These are phyloP conservation scores for Cossypha caffra DNA, from an alignment of 2,797 vertebrate species.

Conservation along the genomic window DNA sequence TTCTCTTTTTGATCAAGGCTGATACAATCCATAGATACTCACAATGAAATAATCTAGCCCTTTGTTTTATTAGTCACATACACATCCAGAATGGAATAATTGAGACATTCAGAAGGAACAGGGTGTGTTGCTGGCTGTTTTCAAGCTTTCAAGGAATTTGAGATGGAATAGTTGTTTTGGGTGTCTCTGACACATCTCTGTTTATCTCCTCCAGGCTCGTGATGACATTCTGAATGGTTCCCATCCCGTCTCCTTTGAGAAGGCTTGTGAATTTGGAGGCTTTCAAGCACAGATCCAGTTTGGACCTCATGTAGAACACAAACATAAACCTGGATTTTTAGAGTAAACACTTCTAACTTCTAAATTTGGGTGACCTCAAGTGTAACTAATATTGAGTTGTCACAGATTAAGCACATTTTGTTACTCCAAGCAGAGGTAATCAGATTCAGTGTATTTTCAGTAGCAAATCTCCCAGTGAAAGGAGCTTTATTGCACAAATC, in stretches of 20 bases:
- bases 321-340: conserved; percentile 97
- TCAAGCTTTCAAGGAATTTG: background rate
- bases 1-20: background rate
- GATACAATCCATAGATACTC: background rate
- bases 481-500: background rate
- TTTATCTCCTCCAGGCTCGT: conserved; percentile 82
- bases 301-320: conserved; percentile 95
- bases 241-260: conserved; percentile 98
- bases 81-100: background rate
- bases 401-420: background rate
- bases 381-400: background rate
- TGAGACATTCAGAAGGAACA: background rate
- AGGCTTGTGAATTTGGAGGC: conserved; percentile 96
- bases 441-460: background rate
- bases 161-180: background rate
- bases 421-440: background rate
- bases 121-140: background rate
- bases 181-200: background rate
- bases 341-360: conserved; percentile 85
- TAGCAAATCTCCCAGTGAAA: background rate
- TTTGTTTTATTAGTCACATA: background rate
- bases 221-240: conserved; percentile 99
- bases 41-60: background rate
- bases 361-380: background rate
- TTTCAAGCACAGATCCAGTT: conserved; percentile 99